Conservation (phyloP, 2,113 vertebrate genomes). For the Nycticryphes semicollaris region DNA sequence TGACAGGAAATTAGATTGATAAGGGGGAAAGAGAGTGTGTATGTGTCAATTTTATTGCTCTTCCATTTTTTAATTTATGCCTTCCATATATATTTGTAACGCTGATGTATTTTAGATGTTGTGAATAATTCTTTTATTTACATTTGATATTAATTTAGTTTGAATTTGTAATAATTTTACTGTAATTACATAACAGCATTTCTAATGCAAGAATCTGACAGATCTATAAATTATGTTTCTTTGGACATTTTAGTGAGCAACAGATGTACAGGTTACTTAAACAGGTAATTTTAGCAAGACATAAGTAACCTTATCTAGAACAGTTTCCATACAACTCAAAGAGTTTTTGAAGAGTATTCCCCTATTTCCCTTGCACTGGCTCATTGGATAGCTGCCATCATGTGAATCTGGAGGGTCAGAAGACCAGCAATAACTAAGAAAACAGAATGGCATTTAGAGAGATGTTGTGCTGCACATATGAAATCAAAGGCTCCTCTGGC, state of each 20-base stretch:
- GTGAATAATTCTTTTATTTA: neutral
- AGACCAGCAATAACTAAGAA: neutral
- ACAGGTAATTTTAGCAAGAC: neutral
- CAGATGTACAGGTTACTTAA: neutral
- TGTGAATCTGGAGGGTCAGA: neutral
- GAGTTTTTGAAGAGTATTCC: neutral
- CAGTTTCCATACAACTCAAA: neutral
- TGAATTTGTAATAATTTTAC: neutral
- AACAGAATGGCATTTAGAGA: neutral
- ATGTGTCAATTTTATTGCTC: neutral
- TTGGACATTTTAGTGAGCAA: neutral
- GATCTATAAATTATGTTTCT: neutral
- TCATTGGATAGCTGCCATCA: neutral
- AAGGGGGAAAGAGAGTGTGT: neutral
- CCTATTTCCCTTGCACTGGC: neutral
- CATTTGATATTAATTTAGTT: neutral
- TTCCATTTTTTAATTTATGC: neutral
- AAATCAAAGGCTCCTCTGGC: neutral
- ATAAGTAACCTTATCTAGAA: neutral
- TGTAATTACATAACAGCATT: neutral
- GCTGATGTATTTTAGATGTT: neutral
- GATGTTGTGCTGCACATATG: neutral
- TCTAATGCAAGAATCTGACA: neutral
- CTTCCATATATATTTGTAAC: neutral
- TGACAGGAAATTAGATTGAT: neutral